Conservation (phyloP, 1,140 invertebrate species). For the Zaprionus nigranus region DNA sequence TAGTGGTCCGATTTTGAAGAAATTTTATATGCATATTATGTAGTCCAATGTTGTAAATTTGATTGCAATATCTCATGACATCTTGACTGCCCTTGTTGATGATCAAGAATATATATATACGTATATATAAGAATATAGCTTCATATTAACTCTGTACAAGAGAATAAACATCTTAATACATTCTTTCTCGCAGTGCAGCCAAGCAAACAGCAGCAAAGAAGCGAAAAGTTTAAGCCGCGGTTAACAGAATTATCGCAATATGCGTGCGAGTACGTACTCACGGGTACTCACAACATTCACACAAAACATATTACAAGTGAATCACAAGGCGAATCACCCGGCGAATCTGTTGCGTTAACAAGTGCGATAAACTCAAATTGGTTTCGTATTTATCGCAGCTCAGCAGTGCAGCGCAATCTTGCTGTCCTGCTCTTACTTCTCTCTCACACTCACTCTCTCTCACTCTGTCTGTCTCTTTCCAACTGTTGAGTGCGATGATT, state of each 20-base stretch:
- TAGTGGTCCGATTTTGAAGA: too few species aligned
- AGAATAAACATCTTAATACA: too few species aligned
- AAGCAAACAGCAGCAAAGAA: neutral
- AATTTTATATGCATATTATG: too few species aligned
- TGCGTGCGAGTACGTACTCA: neutral
- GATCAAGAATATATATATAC: too few species aligned
- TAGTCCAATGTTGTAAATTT: too few species aligned
- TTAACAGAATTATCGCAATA: conserved; percentile 18
- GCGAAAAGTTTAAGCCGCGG: conserved; percentile 13
- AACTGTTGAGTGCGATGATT: neutral
- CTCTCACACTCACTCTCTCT: neutral
- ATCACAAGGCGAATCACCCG: neutral
- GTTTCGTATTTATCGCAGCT: conserved; percentile 23
- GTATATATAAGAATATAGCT: too few species aligned
- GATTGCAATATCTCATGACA: too few species aligned
- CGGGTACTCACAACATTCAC: neutral
- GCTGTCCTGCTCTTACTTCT: neutral
- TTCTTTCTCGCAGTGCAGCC: neutral
- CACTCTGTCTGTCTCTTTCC: neutral
- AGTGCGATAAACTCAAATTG: conserved; percentile 39
- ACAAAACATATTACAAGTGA: neutral
- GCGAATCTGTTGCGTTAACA: conserved; percentile 20
- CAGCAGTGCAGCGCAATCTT: neutral
- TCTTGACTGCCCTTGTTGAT: too few species aligned
- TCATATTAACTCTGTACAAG: too few species aligned